phyloP scores from a whole-genome alignment of 2,797 vertebrate species.

The Sebastes matsubarae region DNA sequence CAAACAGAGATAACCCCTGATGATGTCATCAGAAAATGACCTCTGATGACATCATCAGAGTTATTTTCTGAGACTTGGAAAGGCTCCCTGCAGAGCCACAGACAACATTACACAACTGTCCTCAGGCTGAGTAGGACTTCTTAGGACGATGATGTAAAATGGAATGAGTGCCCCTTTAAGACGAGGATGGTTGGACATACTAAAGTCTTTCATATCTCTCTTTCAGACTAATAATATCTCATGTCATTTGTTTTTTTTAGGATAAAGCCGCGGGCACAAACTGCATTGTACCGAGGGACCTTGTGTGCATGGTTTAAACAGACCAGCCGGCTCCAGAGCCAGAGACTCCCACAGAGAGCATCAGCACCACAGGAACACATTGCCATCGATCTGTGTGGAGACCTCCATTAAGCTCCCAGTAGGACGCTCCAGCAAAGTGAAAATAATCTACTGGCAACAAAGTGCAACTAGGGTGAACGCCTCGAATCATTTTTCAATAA shows the following conservation, averaged over 20 bases:
- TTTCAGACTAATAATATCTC: background rate
- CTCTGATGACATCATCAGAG: background rate
- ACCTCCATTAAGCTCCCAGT: constrained; percentile 61
- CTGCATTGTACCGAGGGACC: constrained; percentile 10
- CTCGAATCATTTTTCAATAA: constrained; percentile 53
- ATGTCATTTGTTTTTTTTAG: background rate
- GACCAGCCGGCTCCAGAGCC: constrained; percentile 46
- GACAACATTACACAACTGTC: background rate
- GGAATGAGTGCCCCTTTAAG: background rate
- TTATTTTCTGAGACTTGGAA: background rate
- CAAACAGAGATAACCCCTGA: background rate
- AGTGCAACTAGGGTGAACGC: constrained; percentile 46
- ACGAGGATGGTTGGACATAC: background rate
- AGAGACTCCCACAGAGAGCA: constrained; percentile 57
- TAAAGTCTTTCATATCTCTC: background rate
- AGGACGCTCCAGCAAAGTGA: constrained; percentile 56
- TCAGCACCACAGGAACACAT: constrained; percentile 61
- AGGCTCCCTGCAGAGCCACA: background rate
- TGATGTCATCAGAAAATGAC: background rate
- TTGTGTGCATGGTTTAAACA: constrained; percentile 48
- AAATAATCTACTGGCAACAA: constrained; percentile 64
- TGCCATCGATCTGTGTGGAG: constrained; percentile 68
- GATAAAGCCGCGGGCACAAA: constrained; percentile 3
- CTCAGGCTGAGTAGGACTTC: background rate
- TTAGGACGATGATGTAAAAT: background rate